Conservation (phyloP, 2,113 vertebrate species). For the Nesoenas mayeri region DNA sequence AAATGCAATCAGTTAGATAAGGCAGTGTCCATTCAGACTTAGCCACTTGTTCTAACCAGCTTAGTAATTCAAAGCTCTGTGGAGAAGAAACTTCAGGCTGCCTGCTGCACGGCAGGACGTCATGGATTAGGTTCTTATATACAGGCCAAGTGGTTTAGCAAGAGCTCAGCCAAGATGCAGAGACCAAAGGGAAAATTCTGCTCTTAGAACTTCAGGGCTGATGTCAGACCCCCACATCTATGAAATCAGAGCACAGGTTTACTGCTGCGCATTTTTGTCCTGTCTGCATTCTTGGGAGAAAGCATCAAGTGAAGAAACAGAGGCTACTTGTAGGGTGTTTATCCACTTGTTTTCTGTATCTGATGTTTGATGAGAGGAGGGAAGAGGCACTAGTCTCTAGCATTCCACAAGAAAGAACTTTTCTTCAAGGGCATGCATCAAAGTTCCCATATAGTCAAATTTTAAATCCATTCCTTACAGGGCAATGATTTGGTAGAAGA, state of each 20-base stretch:
- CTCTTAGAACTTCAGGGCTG: background rate
- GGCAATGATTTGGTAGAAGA: background rate
- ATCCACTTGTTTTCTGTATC: background rate
- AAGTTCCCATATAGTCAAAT: background rate
- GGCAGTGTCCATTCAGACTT: background rate
- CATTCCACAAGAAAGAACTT: background rate
- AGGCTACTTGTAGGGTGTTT: background rate
- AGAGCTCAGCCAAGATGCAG: background rate
- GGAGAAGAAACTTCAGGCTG: background rate
- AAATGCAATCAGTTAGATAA: constrained; percentile 57
- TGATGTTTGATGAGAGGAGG: background rate
- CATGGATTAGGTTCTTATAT: background rate
- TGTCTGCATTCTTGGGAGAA: background rate
- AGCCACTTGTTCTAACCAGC: background rate
- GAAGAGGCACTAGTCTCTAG: background rate
- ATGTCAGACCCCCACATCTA: background rate
- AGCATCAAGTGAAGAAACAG: background rate
- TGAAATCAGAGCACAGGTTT: background rate
- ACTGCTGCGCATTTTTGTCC: background rate
- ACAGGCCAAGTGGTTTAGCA: background rate
- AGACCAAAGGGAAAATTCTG: background rate
- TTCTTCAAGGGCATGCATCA: background rate
- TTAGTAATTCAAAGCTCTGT: background rate
- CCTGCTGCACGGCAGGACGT: background rate
- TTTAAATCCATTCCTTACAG: constrained; percentile 22